Evolutionary conservation across 2,888 invertebrate species (phyloP).

Genomic region (Hypercompe scribonia): DNA sequence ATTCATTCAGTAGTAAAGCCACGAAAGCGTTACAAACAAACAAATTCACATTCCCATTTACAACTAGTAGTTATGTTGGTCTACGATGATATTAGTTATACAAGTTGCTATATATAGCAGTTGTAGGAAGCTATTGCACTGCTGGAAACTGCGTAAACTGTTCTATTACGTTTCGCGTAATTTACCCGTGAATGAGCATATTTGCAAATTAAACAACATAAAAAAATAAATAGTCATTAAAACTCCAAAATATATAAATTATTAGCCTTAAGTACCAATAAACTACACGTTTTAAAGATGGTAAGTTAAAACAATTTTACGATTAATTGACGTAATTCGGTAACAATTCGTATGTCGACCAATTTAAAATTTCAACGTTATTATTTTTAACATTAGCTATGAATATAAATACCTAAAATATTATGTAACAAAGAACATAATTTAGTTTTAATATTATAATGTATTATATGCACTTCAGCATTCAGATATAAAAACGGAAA

Average conservation of each 20-base stretch:
- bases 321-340: not conserved
- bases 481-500: not conserved
- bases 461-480: not conserved
- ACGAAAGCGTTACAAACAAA: not conserved
- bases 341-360: not conserved
- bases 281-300: not conserved
- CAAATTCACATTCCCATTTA: not conserved
- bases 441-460: not conserved
- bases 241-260: not conserved
- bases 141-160: conserved; percentile 15
- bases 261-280: not conserved
- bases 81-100: conserved; percentile 9
- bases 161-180: conserved; percentile 1
- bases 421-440: not conserved
- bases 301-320: not conserved
- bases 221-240: not conserved
- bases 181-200: not conserved
- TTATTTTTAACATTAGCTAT: too few species aligned
- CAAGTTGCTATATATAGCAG: conserved; percentile 11
- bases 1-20: not conserved
- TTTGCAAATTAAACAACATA: not conserved
- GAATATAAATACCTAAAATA: too few species aligned
- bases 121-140: conserved; percentile 12
- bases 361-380: too few species aligned
- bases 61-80: not conserved